phyloP scores from a whole-genome alignment of 2,113 vertebrate species.

The Hyperopisus bebe region DNA sequence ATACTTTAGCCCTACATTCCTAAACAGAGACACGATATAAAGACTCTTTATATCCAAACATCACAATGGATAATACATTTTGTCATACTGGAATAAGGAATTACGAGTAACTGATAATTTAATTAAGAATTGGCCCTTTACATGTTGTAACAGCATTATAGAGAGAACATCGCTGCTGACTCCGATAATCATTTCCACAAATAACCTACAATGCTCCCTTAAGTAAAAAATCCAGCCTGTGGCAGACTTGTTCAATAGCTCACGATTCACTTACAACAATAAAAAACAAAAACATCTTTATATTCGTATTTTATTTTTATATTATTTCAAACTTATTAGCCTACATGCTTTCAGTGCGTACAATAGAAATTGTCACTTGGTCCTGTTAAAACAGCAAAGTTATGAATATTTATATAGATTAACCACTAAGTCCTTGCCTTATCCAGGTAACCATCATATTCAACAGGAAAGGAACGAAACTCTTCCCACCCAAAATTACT shows the following conservation, averaged over 20 bases:
- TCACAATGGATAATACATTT: constrained; percentile 58
- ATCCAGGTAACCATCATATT: neutral
- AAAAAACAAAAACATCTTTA: neutral
- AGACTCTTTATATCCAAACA: constrained; percentile 52
- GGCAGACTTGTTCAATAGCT: neutral
- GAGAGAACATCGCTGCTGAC: neutral
- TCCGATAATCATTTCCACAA: neutral
- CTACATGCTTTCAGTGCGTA: neutral
- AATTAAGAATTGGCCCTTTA: neutral
- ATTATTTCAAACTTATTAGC: neutral
- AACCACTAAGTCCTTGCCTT: neutral
- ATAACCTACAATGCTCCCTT: neutral
- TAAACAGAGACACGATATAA: constrained; percentile 52
- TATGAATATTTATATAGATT: neutral
- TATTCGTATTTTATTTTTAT: neutral
- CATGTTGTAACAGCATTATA: neutral
- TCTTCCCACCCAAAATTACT: neutral
- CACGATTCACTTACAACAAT: neutral
- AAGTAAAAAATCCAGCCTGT: neutral
- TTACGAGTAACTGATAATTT: constrained; percentile 51
- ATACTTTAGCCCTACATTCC: constrained; percentile 25
- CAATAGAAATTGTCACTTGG: neutral
- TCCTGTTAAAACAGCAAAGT: neutral
- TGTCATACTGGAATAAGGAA: constrained; percentile 71
- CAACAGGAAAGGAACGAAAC: neutral